Conservation (phyloP, 2,113 vertebrate genomes). For the Steatornis caripensis region DNA sequence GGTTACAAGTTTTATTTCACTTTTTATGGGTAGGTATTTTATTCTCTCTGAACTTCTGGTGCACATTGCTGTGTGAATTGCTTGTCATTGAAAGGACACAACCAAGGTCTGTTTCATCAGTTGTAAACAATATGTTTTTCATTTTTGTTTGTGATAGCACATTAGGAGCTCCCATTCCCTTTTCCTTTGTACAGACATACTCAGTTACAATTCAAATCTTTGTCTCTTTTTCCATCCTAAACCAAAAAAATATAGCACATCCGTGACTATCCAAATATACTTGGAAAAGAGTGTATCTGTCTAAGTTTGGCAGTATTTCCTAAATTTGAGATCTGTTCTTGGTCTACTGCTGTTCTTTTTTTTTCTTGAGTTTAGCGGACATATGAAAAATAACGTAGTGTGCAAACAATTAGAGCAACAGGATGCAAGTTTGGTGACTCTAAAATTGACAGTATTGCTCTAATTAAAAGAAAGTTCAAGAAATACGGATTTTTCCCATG, state of each 20-base stretch:
- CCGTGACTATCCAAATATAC: background rate
- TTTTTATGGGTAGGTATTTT: background rate
- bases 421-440: background rate
- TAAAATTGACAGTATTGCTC: background rate
- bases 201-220: background rate
- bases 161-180: background rate
- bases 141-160: slow-evolving; percentile 4
- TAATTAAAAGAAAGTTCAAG: background rate
- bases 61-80: background rate
- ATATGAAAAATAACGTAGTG: background rate
- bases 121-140: slow-evolving; percentile 5
- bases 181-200: background rate
- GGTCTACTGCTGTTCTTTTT: background rate
- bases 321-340: background rate
- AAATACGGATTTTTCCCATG: background rate
- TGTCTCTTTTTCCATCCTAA: background rate
- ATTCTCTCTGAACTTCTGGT: slow-evolving; percentile 16
- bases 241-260: background rate
- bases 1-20: background rate
- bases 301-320: background rate
- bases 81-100: background rate
- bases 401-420: background rate
- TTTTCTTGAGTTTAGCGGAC: background rate
- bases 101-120: background rate
- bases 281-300: background rate